These are phyloP conservation scores for Morpho helenor DNA, from an alignment of 2,888 invertebrate genomes.

Conservation along the genomic window DNA sequence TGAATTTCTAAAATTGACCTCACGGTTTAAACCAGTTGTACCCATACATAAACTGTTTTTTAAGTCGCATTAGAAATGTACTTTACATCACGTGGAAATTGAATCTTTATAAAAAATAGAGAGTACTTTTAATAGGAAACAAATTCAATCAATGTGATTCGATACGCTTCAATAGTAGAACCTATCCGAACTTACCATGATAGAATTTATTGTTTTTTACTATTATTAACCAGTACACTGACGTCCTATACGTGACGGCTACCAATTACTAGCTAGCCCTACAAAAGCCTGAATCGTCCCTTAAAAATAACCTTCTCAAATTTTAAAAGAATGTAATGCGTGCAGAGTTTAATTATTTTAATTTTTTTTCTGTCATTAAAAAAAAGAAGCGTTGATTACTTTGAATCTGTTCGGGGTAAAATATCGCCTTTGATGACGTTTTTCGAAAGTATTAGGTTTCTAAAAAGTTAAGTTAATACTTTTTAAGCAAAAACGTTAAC, in stretches of 20 bases:
- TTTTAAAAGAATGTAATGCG: slow-evolving; percentile 55
- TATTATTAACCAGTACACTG: neutral
- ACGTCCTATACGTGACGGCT: neutral
- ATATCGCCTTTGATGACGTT: slow-evolving; percentile 22
- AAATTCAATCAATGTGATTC: slow-evolving; percentile 67
- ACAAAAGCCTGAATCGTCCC: slow-evolving; percentile 24
- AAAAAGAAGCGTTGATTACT: slow-evolving; percentile 64
- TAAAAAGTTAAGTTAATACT: slow-evolving; percentile 40
- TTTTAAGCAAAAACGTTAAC: slow-evolving; percentile 25
- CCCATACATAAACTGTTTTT: slow-evolving; percentile 1
- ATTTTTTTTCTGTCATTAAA: slow-evolving; percentile 59
- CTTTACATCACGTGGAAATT: slow-evolving; percentile 57
- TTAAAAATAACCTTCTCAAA: slow-evolving; percentile 69
- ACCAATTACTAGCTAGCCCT: neutral
- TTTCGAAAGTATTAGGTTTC: slow-evolving; percentile 26
- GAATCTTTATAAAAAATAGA: slow-evolving; percentile 44
- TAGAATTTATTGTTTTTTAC: neutral
- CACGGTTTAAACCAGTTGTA: no score
- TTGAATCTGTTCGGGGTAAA: slow-evolving; percentile 41
- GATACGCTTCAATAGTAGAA: slow-evolving; percentile 51
- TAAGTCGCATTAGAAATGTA: slow-evolving; percentile 37
- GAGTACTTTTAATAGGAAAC: slow-evolving; percentile 55
- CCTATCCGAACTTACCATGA: slow-evolving; percentile 3
- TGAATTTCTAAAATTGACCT: neutral
- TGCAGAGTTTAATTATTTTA: slow-evolving; percentile 53